phyloP scores from a whole-genome alignment of 1,140 invertebrate species.

The Drosophila tani region DNA sequence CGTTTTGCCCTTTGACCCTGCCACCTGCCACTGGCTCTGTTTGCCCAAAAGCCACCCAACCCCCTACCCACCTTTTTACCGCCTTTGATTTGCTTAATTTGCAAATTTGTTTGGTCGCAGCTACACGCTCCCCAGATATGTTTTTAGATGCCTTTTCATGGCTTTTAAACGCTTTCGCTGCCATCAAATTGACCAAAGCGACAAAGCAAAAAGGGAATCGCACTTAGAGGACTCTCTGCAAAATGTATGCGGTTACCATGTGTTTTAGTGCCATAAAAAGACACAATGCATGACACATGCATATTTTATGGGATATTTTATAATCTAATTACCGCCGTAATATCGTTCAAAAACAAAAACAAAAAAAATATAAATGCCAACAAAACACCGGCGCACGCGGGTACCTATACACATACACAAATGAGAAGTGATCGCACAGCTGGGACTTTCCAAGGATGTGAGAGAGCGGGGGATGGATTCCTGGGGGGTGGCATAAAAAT shows the following conservation, averaged over 20 bases:
- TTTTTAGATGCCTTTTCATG: conserved; percentile 63
- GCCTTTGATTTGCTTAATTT: conserved; percentile 81
- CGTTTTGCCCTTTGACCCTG: conserved; percentile 26
- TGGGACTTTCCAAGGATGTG: conserved; percentile 52
- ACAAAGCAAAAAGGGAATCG: conserved; percentile 14
- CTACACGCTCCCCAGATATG: conserved; percentile 6
- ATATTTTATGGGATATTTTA: conserved; percentile 82
- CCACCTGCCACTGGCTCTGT: conserved; percentile 6
- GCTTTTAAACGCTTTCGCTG: conserved; percentile 76
- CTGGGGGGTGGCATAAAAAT: conserved; percentile 63
- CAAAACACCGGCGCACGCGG: conserved; percentile 1
- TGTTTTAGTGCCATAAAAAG: conserved; percentile 77
- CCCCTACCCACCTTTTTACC: conserved; percentile 5
- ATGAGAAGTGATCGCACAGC: conserved; percentile 73
- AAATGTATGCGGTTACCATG: conserved; percentile 56
- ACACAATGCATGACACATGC: conserved; percentile 74
- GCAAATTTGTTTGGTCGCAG: conserved; percentile 61
- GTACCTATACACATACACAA: conserved; percentile 23
- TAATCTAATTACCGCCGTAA: conserved; percentile 81
- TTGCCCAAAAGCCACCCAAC: neutral
- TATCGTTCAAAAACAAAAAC: conserved; percentile 60
- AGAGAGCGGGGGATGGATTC: neutral
- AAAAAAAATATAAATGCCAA: conserved; percentile 35
- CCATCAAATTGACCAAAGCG: conserved; percentile 73
- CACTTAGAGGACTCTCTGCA: conserved; percentile 32